Conservation (phyloP, 2,797 vertebrate genomes). For the Peromyscus nudipes region DNA sequence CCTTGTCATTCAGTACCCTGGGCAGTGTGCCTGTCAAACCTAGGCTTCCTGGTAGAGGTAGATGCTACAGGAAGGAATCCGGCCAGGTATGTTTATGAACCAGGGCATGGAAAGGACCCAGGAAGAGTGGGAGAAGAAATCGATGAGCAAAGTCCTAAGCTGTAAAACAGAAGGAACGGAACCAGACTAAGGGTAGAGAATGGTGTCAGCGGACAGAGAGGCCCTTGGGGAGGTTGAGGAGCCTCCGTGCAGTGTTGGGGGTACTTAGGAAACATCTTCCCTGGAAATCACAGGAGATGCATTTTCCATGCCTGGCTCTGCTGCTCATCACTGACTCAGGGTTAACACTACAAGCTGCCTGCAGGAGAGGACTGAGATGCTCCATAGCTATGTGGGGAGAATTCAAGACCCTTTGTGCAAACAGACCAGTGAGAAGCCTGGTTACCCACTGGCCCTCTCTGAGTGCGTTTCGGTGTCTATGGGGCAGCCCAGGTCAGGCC, state of each 20-base stretch:
- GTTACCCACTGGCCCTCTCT: not conserved
- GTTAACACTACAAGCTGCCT: not conserved
- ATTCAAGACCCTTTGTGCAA: fast-evolving
- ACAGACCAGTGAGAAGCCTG: not conserved
- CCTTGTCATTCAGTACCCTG: not conserved
- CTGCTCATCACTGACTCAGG: not conserved
- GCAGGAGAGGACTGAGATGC: fast-evolving
- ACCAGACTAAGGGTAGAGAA: not conserved
- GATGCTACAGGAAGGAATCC: not conserved
- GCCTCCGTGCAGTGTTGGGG: fast-evolving
- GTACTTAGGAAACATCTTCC: not conserved
- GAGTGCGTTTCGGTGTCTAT: not conserved
- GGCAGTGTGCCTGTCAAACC: not conserved
- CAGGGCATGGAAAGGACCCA: not conserved
- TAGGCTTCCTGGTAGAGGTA: not conserved
- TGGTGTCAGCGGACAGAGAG: too few relatives aligned
- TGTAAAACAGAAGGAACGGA: not conserved
- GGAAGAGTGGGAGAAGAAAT: not conserved
- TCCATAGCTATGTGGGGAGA: not conserved
- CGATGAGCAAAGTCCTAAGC: not conserved
- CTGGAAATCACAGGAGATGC: not conserved
- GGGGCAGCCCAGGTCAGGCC: not conserved
- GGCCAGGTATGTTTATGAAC: not conserved
- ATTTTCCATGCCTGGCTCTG: fast-evolving
- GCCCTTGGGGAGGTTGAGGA: not conserved